Percentiles rank a stretch among this genome's conserved stretches.
Conservation (phyloP, 2,797 vertebrate species). For the Percopsis omiscomaycus region DNA sequence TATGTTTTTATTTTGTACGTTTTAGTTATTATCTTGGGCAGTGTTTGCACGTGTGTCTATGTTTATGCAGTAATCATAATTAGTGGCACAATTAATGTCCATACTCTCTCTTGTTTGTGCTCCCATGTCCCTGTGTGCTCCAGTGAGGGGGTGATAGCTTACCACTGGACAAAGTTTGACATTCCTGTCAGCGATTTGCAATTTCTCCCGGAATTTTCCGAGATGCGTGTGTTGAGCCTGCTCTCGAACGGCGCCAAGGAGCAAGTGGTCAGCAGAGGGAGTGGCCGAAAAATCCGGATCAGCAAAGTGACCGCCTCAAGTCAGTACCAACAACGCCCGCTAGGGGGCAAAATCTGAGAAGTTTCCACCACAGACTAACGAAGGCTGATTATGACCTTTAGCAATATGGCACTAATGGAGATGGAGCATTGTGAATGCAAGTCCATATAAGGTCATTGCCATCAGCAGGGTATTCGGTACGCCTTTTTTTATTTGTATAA, state of each 20-base stretch:
- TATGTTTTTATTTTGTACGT: too few species aligned
- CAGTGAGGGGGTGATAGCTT: slow-evolving; percentile 77
- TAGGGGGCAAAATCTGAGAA: neutral
- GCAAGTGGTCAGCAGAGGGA: neutral
- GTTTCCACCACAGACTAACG: neutral
- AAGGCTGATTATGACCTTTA: slow-evolving; percentile 31
- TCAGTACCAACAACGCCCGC: slow-evolving; percentile 37
- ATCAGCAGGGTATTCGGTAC: slow-evolving; percentile 49
- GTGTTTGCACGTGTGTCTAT: too few species aligned
- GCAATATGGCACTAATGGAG: slow-evolving; percentile 20
- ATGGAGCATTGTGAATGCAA: slow-evolving; percentile 27
- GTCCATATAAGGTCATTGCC: slow-evolving; percentile 48
- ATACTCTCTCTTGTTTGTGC: neutral
- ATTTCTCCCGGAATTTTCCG: slow-evolving; percentile 63
- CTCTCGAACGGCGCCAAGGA: slow-evolving; percentile 48
- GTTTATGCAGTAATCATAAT: neutral
- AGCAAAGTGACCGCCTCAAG: slow-evolving; percentile 69
- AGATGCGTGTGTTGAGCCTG: slow-evolving; percentile 62
- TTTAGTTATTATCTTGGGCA: neutral
- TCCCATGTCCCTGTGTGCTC: slow-evolving; percentile 6
- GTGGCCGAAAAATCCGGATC: slow-evolving; percentile 31
- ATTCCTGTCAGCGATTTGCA: slow-evolving; percentile 64
- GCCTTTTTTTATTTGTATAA: slow-evolving; percentile 45
- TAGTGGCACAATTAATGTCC: neutral
- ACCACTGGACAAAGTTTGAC: slow-evolving; percentile 76